A percentile compares a stretch with the other conserved stretches of the same genome.
Evolutionary conservation across 2,888 invertebrate species (phyloP).

Genomic region (Sepioteuthis lessoniana): DNA sequence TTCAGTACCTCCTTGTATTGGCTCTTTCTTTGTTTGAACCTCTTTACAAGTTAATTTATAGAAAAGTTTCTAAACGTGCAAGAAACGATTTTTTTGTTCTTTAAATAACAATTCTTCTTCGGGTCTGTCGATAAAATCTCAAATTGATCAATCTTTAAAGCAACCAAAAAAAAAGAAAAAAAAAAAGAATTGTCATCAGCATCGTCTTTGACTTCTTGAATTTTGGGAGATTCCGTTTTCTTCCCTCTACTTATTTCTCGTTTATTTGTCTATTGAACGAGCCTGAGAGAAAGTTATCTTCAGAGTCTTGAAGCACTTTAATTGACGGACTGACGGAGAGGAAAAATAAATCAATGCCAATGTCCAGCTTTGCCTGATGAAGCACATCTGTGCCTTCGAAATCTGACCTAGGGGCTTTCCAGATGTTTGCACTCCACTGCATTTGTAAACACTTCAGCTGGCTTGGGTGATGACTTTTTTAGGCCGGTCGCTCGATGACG

Average conservation of each 20-base stretch:
- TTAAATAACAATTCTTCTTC: too few species aligned
- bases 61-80: too few species aligned
- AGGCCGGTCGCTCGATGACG: neutral
- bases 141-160: too few species aligned
- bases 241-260: neutral
- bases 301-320: neutral
- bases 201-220: too few species aligned
- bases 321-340: neutral
- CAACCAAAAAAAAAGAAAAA: neutral
- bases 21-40: too few species aligned
- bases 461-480: neutral
- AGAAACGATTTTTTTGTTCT: too few species aligned
- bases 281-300: neutral
- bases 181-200: neutral
- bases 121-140: too few species aligned
- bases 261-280: neutral
- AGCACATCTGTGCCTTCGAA: neutral
- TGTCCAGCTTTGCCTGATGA: neutral
- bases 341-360: conserved; percentile 15
- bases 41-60: too few species aligned
- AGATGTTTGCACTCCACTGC: neutral
- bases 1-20: too few species aligned
- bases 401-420: neutral
- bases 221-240: too few species aligned
- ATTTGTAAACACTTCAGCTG: neutral